Conservation (phyloP, 2,888 invertebrate genomes). For the Tetropium fuscum region DNA sequence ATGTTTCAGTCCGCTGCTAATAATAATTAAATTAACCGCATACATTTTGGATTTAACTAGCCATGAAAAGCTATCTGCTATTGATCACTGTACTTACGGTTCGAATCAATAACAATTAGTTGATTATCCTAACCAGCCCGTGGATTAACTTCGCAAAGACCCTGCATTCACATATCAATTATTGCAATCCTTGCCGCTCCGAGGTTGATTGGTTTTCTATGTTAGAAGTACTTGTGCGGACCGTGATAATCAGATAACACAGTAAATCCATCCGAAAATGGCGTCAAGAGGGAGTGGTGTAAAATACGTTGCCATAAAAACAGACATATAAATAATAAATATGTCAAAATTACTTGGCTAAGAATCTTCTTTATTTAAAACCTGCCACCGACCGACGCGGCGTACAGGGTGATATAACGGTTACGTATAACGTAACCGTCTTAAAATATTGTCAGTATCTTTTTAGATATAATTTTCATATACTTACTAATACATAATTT, state of each 20-base stretch:
- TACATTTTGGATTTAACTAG: slow-evolving; percentile 11
- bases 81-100: background rate
- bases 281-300: background rate
- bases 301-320: too few relatives aligned
- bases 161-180: slow-evolving; percentile 31
- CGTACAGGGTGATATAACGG: too few relatives aligned
- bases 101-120: slow-evolving; percentile 19
- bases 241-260: background rate
- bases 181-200: slow-evolving; percentile 24
- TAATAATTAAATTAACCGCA: slow-evolving; percentile 7
- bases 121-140: slow-evolving; percentile 6
- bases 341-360: too few relatives aligned
- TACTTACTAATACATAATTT: too few relatives aligned
- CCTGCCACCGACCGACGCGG: too few relatives aligned
- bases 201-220: slow-evolving; percentile 30
- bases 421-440: too few relatives aligned
- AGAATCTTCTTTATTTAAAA: too few relatives aligned
- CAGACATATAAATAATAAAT: too few relatives aligned
- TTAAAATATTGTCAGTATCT: too few relatives aligned
- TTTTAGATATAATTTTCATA: too few relatives aligned
- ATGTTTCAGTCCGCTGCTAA: too few relatives aligned
- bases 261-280: slow-evolving; percentile 8
- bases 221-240: slow-evolving; percentile 20
- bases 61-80: slow-evolving; percentile 11
- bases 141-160: slow-evolving; percentile 26